Percentiles rank a stretch among this genome's conserved stretches.
Conservation (phyloP, 2,797 vertebrate genomes). For the Sebastolobus alascanus region DNA sequence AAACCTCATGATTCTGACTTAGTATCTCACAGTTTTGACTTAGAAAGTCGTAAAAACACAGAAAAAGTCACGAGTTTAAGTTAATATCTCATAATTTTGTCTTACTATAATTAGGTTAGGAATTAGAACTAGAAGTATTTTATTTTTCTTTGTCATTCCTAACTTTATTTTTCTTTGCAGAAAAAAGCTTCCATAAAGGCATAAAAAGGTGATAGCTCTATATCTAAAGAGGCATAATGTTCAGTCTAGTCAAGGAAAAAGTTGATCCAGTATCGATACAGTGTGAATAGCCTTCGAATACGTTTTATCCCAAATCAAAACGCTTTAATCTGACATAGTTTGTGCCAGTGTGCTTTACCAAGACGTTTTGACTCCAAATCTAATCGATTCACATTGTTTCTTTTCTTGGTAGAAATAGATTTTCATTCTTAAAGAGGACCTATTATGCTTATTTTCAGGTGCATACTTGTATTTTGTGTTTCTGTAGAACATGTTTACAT, state of each 20-base stretch:
- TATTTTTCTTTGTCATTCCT: background rate
- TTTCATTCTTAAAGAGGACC: no score
- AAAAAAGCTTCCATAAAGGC: background rate
- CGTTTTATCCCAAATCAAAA: background rate
- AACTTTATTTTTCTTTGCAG: background rate
- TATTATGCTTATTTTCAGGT: no score
- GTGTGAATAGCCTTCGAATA: background rate
- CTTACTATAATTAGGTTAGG: background rate
- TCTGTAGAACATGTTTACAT: no score
- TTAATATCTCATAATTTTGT: background rate
- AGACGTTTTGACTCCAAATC: background rate
- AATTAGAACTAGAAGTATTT: no score
- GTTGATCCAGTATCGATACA: background rate
- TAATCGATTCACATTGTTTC: background rate
- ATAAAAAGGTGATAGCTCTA: background rate
- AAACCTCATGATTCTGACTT: background rate
- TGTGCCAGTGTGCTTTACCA: background rate
- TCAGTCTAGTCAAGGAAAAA: background rate
- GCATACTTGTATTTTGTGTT: no score
- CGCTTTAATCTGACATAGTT: background rate
- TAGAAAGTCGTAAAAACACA: background rate
- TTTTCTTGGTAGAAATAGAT: no score
- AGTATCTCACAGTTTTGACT: background rate
- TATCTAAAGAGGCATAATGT: background rate
- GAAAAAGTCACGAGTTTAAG: background rate